Base-by-base conservation (phyloP, 2,113 vertebrate species). In the Tupaia tana region DNA sequence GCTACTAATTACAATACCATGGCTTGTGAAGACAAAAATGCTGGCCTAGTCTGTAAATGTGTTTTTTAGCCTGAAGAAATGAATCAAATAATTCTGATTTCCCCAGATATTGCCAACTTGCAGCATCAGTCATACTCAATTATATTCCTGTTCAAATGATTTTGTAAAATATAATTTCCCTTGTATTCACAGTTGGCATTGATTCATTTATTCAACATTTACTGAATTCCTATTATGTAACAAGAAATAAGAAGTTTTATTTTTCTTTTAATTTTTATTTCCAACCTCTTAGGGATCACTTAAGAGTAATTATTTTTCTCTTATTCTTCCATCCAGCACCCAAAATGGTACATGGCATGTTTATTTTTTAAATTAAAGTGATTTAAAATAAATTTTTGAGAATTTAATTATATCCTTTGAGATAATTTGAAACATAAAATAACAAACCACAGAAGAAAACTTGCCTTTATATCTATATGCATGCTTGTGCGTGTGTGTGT, bases 21-120 rank as follows among this genome's bases (percentile, higher is more conserved):
- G 96, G 70, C 92, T 97, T 96, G 77, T 93, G 94, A 98, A 96
- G 96, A 93, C 91, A 97, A 96, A 97, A 90, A 95, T 69, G 84
- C 90, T 96, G 81, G 96, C 81, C 92, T 86, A 77, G 74, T 97
- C 79, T 91, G 77, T 97, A 91, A 96, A 97, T 96, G 85, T 77
- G 96, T 97, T 97, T 94, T 96, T 97, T 93, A 93, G 64, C 54
- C 75, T 93, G 96, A 95, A 96, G 88, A 97, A 94, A 96, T 96
- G 83, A 96, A 97, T 98, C 93, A 96, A 97, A 96, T 95, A 97
- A 95, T 91, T 94, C 70, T 95, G 96, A 97, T 95, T 97, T 98
- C 96, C 86, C 88, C 84, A 91, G 54, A 90, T 95, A 84, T 96
- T 97, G 82, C 80, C 79, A 96, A 89, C 24, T 87, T 91, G 66